Percentiles rank a stretch among this genome's conserved stretches.
These are phyloP conservation scores for Neodontobutis hainanensis DNA, from an alignment of 2,113 vertebrate species.

Conservation along the genomic window DNA sequence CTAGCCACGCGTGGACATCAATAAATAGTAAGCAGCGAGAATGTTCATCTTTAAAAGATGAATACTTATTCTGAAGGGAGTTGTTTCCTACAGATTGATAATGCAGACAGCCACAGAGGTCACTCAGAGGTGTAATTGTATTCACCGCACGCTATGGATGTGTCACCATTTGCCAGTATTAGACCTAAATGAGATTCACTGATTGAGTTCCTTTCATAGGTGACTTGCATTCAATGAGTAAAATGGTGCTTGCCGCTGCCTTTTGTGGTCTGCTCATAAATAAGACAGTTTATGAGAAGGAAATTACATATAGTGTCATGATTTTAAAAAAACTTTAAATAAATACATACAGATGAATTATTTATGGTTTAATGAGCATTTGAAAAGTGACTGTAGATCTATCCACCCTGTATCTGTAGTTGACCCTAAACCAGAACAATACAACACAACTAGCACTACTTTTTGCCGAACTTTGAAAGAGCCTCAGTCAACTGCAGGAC, in stretches of 20 bases:
- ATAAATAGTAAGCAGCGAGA: conserved; percentile 19
- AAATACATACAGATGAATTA: no score
- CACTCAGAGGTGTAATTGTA: neutral
- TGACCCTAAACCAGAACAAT: conserved; percentile 18
- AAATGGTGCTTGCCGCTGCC: neutral
- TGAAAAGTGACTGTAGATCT: conserved; percentile 2
- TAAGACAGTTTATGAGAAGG: neutral
- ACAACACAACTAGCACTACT: neutral
- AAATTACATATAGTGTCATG: no score
- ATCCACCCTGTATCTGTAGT: conserved; percentile 2
- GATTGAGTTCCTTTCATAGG: neutral
- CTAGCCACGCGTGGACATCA: conserved; percentile 3
- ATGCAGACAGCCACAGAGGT: neutral
- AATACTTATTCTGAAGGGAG: neutral
- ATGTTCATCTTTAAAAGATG: conserved; percentile 33
- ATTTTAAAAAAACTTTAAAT: no score
- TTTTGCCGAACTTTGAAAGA: conserved; percentile 60
- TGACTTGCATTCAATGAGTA: neutral
- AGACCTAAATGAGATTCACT: neutral
- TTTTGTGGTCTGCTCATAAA: neutral
- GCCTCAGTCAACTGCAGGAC: conserved; percentile 37
- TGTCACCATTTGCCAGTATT: neutral
- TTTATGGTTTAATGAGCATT: no score
- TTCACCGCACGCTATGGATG: conserved; percentile 4
- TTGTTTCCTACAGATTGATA: conserved; percentile 6